Evolutionary conservation across 2,113 vertebrate species (phyloP).

Genomic region (Lanius collurio): DNA sequence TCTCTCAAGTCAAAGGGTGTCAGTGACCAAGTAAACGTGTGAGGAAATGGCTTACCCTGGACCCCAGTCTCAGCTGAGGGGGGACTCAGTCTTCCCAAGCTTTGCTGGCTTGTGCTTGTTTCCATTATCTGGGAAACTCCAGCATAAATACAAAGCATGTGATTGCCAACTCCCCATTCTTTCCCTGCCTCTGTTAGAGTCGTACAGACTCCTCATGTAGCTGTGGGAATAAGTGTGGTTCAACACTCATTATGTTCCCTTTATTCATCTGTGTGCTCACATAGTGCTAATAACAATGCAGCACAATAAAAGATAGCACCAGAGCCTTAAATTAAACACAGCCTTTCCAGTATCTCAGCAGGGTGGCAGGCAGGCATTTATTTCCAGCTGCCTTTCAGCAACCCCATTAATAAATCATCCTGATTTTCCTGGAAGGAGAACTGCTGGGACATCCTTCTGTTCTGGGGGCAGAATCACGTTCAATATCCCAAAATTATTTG

Average conservation of each 20-base stretch:
- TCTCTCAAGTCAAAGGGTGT: background rate
- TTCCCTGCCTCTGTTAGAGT: background rate
- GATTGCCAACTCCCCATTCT: background rate
- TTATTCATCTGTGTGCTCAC: constrained; percentile 41
- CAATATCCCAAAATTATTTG: constrained; percentile 26
- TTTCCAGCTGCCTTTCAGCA: constrained; percentile 66
- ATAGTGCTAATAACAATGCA: constrained; percentile 56
- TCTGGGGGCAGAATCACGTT: constrained; percentile 35
- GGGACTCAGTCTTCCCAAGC: background rate
- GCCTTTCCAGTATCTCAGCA: constrained; percentile 51
- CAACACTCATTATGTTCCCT: constrained; percentile 39
- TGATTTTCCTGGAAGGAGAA: constrained; percentile 53
- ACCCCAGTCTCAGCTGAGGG: background rate
- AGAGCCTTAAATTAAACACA: constrained; percentile 36
- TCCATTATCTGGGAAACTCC: constrained; percentile 2
- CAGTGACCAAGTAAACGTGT: background rate
- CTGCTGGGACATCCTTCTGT: constrained; percentile 57
- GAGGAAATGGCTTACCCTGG: background rate
- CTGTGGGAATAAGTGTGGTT: constrained; percentile 43
- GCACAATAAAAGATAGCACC: constrained; percentile 47
- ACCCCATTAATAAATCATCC: constrained; percentile 32
- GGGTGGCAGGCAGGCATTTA: constrained; percentile 43
- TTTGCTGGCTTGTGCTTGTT: background rate
- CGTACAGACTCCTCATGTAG: constrained; percentile 19
- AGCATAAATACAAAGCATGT: background rate